These are phyloP conservation scores for Elgaria multicarinata DNA, from an alignment of 2,113 vertebrate genomes.

Conservation along the genomic window DNA sequence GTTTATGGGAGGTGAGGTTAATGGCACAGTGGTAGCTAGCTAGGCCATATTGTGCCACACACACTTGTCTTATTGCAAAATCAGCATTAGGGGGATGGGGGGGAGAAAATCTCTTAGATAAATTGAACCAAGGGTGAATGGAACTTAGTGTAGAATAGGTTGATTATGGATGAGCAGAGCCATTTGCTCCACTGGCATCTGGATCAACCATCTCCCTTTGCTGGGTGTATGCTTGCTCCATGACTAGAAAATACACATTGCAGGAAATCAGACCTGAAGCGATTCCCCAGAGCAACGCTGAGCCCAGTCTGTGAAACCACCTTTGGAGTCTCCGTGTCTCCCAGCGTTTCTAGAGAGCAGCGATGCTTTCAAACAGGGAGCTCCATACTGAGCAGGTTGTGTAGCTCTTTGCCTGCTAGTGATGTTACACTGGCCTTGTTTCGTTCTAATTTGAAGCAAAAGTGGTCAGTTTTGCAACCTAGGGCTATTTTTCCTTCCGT, in stretches of 20 bases:
- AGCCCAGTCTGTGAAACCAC: neutral
- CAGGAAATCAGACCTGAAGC: neutral
- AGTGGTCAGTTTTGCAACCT: slow-evolving; percentile 23
- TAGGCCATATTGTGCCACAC: neutral
- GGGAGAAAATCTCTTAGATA: neutral
- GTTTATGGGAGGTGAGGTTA: no score
- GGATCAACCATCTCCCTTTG: neutral
- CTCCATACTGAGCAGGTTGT: slow-evolving; percentile 3
- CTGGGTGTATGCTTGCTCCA: neutral
- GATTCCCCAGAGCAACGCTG: neutral
- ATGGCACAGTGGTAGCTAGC: neutral
- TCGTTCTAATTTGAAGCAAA: neutral
- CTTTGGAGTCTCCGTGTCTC: neutral
- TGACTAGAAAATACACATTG: no score
- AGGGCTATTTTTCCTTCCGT: slow-evolving; percentile 30
- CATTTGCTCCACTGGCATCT: neutral
- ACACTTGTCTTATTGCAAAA: neutral
- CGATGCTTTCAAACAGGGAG: neutral
- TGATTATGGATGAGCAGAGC: neutral
- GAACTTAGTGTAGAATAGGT: neutral
- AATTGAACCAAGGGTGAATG: neutral
- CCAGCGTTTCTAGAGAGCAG: neutral
- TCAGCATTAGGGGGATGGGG: neutral
- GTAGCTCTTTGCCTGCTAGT: neutral
- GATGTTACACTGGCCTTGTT: neutral